Conservation (phyloP, 2,797 vertebrate genomes). For the Esox lucius region DNA sequence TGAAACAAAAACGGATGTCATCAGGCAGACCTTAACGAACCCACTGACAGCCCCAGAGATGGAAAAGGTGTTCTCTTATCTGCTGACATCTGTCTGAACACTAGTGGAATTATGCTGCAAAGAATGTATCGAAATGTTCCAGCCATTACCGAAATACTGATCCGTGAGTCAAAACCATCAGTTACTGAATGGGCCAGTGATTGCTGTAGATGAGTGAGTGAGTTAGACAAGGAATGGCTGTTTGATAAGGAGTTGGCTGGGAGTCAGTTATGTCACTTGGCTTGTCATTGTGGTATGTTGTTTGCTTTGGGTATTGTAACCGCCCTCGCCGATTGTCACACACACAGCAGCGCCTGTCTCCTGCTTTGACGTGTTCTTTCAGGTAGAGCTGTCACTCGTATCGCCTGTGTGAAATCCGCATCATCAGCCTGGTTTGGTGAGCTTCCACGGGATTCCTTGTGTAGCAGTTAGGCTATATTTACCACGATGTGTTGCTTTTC, state of each 20-base stretch:
- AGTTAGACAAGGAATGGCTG: slow-evolving; percentile 41
- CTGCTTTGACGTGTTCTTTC: slow-evolving; percentile 55
- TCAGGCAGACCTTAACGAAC: too few species aligned
- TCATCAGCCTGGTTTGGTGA: slow-evolving; percentile 27
- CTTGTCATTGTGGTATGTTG: slow-evolving; percentile 63
- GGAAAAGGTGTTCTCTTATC: not conserved
- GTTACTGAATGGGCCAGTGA: slow-evolving; percentile 26
- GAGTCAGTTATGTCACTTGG: slow-evolving; percentile 35
- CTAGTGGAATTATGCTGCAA: slow-evolving; percentile 8
- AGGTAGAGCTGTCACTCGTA: slow-evolving; percentile 45
- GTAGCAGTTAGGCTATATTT: slow-evolving; percentile 34
- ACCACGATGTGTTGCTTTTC: not conserved
- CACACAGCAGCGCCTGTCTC: slow-evolving; percentile 63
- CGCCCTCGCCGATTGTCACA: slow-evolving; percentile 59
- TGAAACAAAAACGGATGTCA: not conserved
- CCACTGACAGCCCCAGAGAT: not conserved
- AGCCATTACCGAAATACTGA: slow-evolving; percentile 28
- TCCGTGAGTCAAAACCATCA: slow-evolving; percentile 37
- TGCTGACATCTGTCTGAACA: slow-evolving; percentile 22
- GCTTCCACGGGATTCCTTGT: slow-evolving; percentile 51
- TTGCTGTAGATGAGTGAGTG: slow-evolving; percentile 29
- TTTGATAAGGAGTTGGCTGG: slow-evolving; percentile 39
- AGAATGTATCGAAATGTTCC: slow-evolving; percentile 13
- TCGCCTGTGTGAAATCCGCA: slow-evolving; percentile 34
- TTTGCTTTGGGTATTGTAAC: slow-evolving; percentile 62